A percentile compares a stretch with the other conserved stretches of the same genome.
These are phyloP conservation scores for Trisateles emortualis DNA, from an alignment of 2,888 invertebrate genomes.

Conservation along the genomic window DNA sequence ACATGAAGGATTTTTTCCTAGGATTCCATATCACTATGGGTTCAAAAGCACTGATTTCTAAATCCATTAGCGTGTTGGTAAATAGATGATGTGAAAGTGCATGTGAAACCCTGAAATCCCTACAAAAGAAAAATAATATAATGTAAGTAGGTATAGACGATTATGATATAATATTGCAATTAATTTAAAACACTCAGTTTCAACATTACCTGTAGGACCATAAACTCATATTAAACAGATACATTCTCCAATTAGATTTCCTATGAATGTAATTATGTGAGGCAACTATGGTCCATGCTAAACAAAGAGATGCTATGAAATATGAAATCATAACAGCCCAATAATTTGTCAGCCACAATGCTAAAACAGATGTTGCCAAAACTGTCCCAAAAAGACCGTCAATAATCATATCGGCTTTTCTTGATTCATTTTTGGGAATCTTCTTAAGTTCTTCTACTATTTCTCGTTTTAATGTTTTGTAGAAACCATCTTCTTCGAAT, in stretches of 20 bases:
- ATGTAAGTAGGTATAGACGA: too few relatives aligned
- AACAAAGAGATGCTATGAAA: slow-evolving; percentile 72
- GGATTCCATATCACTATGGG: slow-evolving; percentile 89
- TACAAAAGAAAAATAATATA: slow-evolving; percentile 3
- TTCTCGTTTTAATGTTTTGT: slow-evolving; percentile 88
- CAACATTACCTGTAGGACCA: slow-evolving; percentile 87
- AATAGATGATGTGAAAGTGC: slow-evolving; percentile 91
- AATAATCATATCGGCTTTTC: slow-evolving; percentile 60
- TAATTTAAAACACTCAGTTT: too few relatives aligned
- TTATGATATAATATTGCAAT: too few relatives aligned
- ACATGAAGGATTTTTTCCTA: slow-evolving; percentile 60
- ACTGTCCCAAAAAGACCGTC: slow-evolving; percentile 72
- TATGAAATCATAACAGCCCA: slow-evolving; percentile 60
- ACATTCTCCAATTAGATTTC: slow-evolving; percentile 93
- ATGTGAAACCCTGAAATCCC: slow-evolving; percentile 87
- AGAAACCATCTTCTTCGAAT: slow-evolving; percentile 92
- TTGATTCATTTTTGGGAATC: slow-evolving; percentile 65
- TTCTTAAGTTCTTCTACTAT: slow-evolving; percentile 85
- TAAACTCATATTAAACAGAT: slow-evolving; percentile 90
- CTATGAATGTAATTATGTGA: slow-evolving; percentile 94
- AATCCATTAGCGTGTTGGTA: slow-evolving; percentile 90
- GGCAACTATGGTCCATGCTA: slow-evolving; percentile 88
- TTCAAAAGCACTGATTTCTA: slow-evolving; percentile 89
- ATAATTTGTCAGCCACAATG: slow-evolving; percentile 62
- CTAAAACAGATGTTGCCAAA: slow-evolving; percentile 61